Evolutionary conservation across 2,888 invertebrate species (phyloP).

Genomic region (Odontocolon sp.): DNA sequence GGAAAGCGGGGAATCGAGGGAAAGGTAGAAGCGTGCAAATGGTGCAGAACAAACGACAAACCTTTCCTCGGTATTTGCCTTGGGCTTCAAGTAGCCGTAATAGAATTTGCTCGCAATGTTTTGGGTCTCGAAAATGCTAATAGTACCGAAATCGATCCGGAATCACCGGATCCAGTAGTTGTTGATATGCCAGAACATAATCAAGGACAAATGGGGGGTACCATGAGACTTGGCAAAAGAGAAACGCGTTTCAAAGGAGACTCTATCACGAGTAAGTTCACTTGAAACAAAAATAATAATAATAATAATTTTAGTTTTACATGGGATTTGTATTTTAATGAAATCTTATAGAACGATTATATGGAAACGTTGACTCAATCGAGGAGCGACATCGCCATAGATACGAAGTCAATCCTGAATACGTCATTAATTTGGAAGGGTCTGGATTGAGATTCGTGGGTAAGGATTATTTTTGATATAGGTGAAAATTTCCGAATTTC

Average conservation of each 20-base stretch:
- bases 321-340: conserved; percentile 1
- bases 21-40: conserved; percentile 95
- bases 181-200: conserved; percentile 99
- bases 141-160: conserved; percentile 91
- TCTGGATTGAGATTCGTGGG: conserved; percentile 95
- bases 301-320: neutral
- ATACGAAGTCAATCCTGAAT: conserved; percentile 97
- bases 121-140: conserved; percentile 90
- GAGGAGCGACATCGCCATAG: conserved; percentile 98
- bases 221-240: conserved; percentile 98
- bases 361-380: conserved; percentile 89
- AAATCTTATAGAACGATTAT: conserved; percentile 85
- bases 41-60: conserved; percentile 94
- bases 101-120: conserved; percentile 96
- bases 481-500: conserved; percentile 7
- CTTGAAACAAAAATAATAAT: conserved; percentile 1
- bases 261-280: conserved; percentile 84
- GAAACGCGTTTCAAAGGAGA: conserved; percentile 88
- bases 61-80: conserved; percentile 98
- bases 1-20: conserved; percentile 98
- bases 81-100: conserved; percentile 98
- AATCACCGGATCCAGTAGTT: conserved; percentile 90
- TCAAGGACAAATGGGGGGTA: conserved; percentile 95
- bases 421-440: conserved; percentile 89
- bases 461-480: conserved; percentile 68